Evolutionary conservation across 2,888 invertebrate species (phyloP).

Genomic region (Caenorhabditis imperialis): DNA sequence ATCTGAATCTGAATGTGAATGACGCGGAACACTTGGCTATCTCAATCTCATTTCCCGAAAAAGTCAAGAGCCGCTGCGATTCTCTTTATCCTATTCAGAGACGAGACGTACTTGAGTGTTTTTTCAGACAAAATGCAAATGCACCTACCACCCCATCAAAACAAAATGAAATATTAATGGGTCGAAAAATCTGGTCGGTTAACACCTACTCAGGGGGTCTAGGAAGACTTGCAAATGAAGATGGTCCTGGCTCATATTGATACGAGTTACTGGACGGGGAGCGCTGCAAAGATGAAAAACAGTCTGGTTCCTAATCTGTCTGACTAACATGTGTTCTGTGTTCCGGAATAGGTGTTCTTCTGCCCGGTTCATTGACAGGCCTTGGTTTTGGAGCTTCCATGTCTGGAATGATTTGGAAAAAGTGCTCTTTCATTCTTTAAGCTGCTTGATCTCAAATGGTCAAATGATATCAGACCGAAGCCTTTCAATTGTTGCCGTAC

Average conservation of each 20-base stretch:
- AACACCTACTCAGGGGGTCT: slow-evolving; percentile 34
- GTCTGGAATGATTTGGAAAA: neutral
- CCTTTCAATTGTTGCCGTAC: slow-evolving; percentile 6
- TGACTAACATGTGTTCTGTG: slow-evolving; percentile 27
- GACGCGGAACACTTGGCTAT: too few species aligned
- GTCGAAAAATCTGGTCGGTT: neutral
- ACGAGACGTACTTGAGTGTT: too few species aligned
- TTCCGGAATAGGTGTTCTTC: slow-evolving; percentile 7
- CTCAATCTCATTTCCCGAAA: too few species aligned
- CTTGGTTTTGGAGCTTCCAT: slow-evolving; percentile 23
- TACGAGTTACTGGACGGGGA: slow-evolving; percentile 7
- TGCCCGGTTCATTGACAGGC: slow-evolving; percentile 8
- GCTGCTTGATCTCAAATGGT: too few species aligned
- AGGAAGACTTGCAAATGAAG: neutral
- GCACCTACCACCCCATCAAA: too few species aligned
- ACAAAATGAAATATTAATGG: slow-evolving; percentile 17
- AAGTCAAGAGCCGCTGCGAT: too few species aligned
- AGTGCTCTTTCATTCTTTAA: too few species aligned
- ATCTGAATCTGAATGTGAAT: too few species aligned
- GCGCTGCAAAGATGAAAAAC: slow-evolving; percentile 8
- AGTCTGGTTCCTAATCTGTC: neutral
- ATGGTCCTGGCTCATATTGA: slow-evolving; percentile 3
- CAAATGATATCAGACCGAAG: slow-evolving; percentile 7
- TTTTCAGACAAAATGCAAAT: too few species aligned
- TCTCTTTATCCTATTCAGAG: too few species aligned